Percentiles rank a stretch among this genome's conserved stretches.
These are phyloP conservation scores for Plebejus anna DNA, from an alignment of 2,888 invertebrate genomes.

Conservation along the genomic window DNA sequence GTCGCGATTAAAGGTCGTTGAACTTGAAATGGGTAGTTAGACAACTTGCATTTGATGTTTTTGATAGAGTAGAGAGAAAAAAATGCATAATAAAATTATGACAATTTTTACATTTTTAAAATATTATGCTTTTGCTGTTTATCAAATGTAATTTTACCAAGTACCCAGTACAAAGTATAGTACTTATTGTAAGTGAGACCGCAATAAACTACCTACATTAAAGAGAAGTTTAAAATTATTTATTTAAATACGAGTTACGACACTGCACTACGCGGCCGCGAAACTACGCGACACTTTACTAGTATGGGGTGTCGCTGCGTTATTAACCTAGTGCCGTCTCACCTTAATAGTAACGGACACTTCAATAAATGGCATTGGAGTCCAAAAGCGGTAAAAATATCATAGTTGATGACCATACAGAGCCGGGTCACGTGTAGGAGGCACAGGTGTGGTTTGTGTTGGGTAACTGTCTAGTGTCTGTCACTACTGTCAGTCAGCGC, in stretches of 20 bases:
- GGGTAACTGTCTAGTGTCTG: slow-evolving; percentile 29
- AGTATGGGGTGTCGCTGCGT: not conserved
- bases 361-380: slow-evolving; percentile 16
- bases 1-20: not conserved
- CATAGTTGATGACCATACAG: slow-evolving; percentile 49
- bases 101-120: not conserved
- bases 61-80: not conserved
- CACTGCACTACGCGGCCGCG: too few species aligned
- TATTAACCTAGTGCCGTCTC: not conserved
- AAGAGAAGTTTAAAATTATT: too few species aligned
- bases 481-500: slow-evolving; percentile 10
- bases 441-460: slow-evolving; percentile 55
- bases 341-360: not conserved
- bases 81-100: too few species aligned
- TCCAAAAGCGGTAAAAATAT: slow-evolving; percentile 33
- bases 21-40: not conserved
- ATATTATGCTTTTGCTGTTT: not conserved
- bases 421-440: slow-evolving; percentile 62
- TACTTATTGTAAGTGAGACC: too few species aligned
- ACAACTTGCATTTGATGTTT: not conserved
- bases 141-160: not conserved
- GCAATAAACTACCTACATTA: too few species aligned
- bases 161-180: not conserved
- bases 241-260: too few species aligned
- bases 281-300: too few species aligned